A percentile compares a stretch with the other conserved stretches of the same genome.
phyloP scores from a whole-genome alignment of 2,888 invertebrate genomes.

The Polydrusus pterygomalis region DNA sequence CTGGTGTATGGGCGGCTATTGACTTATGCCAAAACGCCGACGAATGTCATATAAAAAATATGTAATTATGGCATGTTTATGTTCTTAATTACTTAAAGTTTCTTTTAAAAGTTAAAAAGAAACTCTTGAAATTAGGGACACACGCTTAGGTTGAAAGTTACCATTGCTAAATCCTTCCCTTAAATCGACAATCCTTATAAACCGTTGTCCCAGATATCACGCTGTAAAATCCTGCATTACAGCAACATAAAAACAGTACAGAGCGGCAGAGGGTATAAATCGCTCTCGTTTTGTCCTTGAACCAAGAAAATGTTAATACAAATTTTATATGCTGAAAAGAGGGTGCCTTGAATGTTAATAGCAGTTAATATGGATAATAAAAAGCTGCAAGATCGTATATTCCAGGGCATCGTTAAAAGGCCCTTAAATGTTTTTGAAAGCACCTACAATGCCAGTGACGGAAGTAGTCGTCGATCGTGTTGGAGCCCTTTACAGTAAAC shows the following conservation, averaged over 20 bases:
- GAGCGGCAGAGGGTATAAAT: slow-evolving; percentile 6
- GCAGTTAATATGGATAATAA: slow-evolving; percentile 23
- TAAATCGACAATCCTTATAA: background rate
- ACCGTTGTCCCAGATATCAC: background rate
- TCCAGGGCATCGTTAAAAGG: background rate
- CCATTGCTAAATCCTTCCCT: background rate
- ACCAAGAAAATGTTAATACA: slow-evolving; percentile 18
- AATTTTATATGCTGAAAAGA: slow-evolving; percentile 11
- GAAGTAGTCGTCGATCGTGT: too few species aligned
- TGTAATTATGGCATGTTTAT: too few species aligned
- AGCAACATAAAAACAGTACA: slow-evolving; percentile 11
- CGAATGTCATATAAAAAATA: too few species aligned
- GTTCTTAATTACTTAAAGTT: too few species aligned
- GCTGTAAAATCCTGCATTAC: slow-evolving; percentile 10
- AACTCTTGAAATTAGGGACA: too few species aligned
- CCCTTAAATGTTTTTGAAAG: background rate
- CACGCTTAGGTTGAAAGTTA: background rate
- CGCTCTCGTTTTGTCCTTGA: slow-evolving; percentile 11
- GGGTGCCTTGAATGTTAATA: slow-evolving; percentile 26
- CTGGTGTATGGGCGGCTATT: too few species aligned
- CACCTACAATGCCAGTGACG: background rate
- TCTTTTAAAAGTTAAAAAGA: too few species aligned
- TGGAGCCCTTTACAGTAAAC: too few species aligned
- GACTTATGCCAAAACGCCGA: too few species aligned
- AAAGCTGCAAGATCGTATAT: slow-evolving; percentile 9